phyloP scores from a whole-genome alignment of 2,113 vertebrate genomes.

The Rhizomys pruinosus region DNA sequence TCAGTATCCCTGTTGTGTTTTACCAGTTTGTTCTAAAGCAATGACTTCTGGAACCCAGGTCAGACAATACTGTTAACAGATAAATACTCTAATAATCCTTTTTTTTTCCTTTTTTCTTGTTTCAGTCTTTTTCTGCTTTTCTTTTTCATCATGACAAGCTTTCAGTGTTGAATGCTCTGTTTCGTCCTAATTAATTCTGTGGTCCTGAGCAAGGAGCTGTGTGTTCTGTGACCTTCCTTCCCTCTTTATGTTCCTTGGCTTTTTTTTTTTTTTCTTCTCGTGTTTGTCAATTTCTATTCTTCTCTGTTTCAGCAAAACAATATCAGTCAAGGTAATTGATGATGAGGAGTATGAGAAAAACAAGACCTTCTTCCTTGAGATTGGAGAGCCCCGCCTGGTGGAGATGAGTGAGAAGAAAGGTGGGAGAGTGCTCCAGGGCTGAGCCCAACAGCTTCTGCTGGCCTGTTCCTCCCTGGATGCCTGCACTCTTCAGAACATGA shows the following conservation, averaged over 20 bases:
- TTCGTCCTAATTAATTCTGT: background rate
- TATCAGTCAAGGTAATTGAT: conserved; percentile 98
- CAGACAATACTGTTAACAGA: background rate
- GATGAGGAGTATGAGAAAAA: conserved; percentile 99
- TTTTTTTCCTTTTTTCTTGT: conserved; percentile 20
- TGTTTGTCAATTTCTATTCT: conserved; percentile 86
- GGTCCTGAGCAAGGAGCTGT: background rate
- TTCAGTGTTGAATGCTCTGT: background rate
- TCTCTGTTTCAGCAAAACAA: conserved; percentile 95
- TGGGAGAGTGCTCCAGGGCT: conserved; percentile 89
- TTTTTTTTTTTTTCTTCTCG: conserved; percentile 76
- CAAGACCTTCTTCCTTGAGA: conserved; percentile 99
- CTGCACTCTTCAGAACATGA: conserved; percentile 83
- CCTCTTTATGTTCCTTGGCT: conserved; percentile 74
- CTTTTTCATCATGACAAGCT: background rate
- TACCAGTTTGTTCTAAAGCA: conserved; percentile 40
- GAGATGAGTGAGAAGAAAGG: conserved; percentile 99
- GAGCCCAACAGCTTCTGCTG: conserved; percentile 86
- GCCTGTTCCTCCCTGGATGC: conserved; percentile 86
- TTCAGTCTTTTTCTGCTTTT: conserved; percentile 55
- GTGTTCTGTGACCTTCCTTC: conserved; percentile 41
- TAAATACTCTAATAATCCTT: background rate
- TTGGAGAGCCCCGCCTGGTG: conserved; percentile 95
- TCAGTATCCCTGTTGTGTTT: background rate
- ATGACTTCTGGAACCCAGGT: background rate